Evolutionary conservation across 1,140 invertebrate species (phyloP), one percentile per base, ranked within the genome.

Genomic region (Papilio xuthus): DNA sequence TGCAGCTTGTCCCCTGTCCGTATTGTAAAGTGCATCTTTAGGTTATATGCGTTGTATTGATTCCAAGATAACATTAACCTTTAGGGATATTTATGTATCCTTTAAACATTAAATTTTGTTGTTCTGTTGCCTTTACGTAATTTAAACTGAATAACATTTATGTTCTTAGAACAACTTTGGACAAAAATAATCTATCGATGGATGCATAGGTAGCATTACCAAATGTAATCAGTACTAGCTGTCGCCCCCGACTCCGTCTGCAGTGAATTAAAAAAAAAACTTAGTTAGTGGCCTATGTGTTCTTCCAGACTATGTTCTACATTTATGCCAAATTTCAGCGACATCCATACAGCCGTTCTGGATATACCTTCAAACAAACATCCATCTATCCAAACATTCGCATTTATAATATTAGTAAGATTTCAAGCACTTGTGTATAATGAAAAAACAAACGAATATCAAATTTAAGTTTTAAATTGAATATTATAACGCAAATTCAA

Each of bases 61-160:
- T 28, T 67, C 13, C 60, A 67, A 28, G 60, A 67, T 67, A 67
- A 67, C 60, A 67, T 67, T 67, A 67, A 67, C 60, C 60, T 67
- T 67, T 67, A 13, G 32, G 0, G 26, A 67, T 67, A 67, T 67
- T 67, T 67, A 67, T 67, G 60, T 23, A 67, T 67, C 60, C 26
- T 67, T 13, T 67, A 28, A 28, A 67, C 60, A 13, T 67, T 63
- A 63, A 63, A 63, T 63, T 32, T 63, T 63, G 23, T 28, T 63
- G 60, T 63, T 63, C n/a, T 20, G 2, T 1, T 63, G 12, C 26
- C 23, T 63, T 63, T 63, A 63, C 23, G 26, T 15, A 6, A 63
- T 63, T 63, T 32, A 28, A 28, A 63, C 6, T 63, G 12, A 9
- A 28, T 8, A 23, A 12, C 20, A 26, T 60, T 4, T 60, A 8